These are phyloP conservation scores for Podarcis siculus DNA, from an alignment of 2,797 vertebrate genomes.

Conservation along the genomic window DNA sequence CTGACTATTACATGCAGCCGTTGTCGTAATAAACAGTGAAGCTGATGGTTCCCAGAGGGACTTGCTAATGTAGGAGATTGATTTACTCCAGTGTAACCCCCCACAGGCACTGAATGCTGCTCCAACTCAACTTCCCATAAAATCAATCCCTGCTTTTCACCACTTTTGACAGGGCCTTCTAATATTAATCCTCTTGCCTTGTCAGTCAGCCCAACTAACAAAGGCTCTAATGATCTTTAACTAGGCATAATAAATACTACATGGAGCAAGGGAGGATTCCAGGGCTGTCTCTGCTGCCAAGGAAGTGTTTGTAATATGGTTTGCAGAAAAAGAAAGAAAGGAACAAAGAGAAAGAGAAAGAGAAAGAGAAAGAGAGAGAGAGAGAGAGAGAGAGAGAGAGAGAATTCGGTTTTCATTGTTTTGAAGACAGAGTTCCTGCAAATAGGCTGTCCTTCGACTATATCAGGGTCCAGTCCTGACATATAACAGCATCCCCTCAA, in stretches of 20 bases:
- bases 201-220: slow-evolving; percentile 72
- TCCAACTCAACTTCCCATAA: slow-evolving; percentile 75
- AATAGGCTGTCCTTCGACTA: neutral
- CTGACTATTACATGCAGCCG: slow-evolving; percentile 51
- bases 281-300: neutral
- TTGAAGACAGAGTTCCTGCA: neutral
- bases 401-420: neutral
- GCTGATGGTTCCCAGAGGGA: slow-evolving; percentile 68
- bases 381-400: neutral
- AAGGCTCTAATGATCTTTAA: slow-evolving; percentile 77
- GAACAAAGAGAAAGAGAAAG: neutral
- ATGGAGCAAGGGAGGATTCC: slow-evolving; percentile 39
- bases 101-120: slow-evolving; percentile 71
- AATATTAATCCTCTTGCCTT: slow-evolving; percentile 79
- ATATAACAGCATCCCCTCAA: neutral
- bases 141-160: slow-evolving; percentile 78
- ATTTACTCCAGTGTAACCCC: slow-evolving; percentile 71
- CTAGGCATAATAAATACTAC: slow-evolving; percentile 67
- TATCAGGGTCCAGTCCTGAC: too few relatives aligned
- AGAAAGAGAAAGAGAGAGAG: neutral
- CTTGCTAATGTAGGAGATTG: slow-evolving; percentile 70
- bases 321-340: neutral
- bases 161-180: slow-evolving; percentile 78
- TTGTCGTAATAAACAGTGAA: slow-evolving; percentile 58
- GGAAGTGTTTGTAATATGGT: neutral